Conservation (phyloP, 1,140 invertebrate genomes). For the Drosophila grimshawi region DNA sequence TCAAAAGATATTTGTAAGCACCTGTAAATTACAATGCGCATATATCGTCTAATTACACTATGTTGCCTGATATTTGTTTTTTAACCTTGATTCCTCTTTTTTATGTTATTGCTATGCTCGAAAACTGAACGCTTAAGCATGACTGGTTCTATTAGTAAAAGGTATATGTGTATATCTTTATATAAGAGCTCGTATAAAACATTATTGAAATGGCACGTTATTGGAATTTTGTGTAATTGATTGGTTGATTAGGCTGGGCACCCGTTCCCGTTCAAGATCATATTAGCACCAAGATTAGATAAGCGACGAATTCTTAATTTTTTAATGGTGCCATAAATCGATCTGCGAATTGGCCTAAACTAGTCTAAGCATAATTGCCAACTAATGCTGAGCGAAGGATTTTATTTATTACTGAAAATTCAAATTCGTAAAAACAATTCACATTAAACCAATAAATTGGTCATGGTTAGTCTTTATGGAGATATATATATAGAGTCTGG, state of each 20-base stretch:
- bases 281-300: conserved; percentile 60
- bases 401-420: not conserved
- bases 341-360: conserved; percentile 18
- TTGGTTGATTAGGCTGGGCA: conserved; percentile 49
- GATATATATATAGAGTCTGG: conserved; percentile 12
- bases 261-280: conserved; percentile 55
- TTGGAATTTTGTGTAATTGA: conserved; percentile 40
- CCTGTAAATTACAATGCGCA: conserved; percentile 10
- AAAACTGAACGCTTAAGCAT: conserved; percentile 38
- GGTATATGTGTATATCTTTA: too few relatives aligned
- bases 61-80: not conserved
- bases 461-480: conserved; percentile 1
- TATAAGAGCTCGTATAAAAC: conserved; percentile 46
- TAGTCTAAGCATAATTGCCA: not conserved
- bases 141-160: conserved; percentile 31
- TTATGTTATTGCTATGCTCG: not conserved
- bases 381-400: conserved; percentile 29
- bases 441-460: not conserved
- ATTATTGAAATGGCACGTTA: conserved; percentile 38
- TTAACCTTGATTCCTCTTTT: not conserved
- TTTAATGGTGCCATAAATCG: conserved; percentile 15
- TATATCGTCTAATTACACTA: not conserved
- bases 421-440: not conserved
- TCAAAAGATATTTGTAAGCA: not conserved
- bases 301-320: conserved; percentile 16